phyloP scores from a whole-genome alignment of 2,888 invertebrate species.

The Isoperla grammatica region DNA sequence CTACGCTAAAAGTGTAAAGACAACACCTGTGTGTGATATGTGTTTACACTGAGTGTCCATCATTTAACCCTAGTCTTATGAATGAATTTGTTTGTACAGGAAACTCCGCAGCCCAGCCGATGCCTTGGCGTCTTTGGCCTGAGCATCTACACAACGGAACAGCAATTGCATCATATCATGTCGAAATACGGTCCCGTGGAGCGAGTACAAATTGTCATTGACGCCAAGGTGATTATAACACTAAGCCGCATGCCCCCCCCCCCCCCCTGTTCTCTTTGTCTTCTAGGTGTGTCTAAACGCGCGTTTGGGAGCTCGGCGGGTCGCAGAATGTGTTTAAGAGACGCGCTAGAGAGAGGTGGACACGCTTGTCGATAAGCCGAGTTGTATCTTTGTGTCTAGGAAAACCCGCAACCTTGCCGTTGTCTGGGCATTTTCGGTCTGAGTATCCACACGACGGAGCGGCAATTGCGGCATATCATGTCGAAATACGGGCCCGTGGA shows the following conservation, averaged over 20 bases:
- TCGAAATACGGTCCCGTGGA: slow-evolving; percentile 89
- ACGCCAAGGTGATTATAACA: slow-evolving; percentile 67
- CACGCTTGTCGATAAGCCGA: no score
- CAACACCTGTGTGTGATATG: no score
- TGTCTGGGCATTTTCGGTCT: slow-evolving; percentile 95
- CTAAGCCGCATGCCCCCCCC: no score
- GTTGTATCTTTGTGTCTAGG: slow-evolving; percentile 46
- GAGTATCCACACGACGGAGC: slow-evolving; percentile 87
- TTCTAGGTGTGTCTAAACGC: slow-evolving; percentile 36
- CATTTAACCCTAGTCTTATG: background rate
- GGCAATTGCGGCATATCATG: slow-evolving; percentile 88
- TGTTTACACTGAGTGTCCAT: no score
- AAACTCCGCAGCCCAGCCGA: slow-evolving; percentile 79
- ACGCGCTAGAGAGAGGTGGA: no score
- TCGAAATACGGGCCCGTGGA: slow-evolving; percentile 88
- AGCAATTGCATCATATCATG: slow-evolving; percentile 88
- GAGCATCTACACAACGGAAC: slow-evolving; percentile 87
- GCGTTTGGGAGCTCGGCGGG: no score
- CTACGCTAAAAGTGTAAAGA: no score
- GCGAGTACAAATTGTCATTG: slow-evolving; percentile 89
- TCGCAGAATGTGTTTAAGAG: no score
- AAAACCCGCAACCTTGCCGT: slow-evolving; percentile 79
- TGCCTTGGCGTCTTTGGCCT: slow-evolving; percentile 95
- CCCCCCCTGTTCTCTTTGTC: no score
- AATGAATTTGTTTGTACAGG: slow-evolving; percentile 44